Evolutionary conservation across 2,113 vertebrate genomes (phyloP), one percentile per base, ranked within the genome.

Genomic region (Bos indicus): DNA sequence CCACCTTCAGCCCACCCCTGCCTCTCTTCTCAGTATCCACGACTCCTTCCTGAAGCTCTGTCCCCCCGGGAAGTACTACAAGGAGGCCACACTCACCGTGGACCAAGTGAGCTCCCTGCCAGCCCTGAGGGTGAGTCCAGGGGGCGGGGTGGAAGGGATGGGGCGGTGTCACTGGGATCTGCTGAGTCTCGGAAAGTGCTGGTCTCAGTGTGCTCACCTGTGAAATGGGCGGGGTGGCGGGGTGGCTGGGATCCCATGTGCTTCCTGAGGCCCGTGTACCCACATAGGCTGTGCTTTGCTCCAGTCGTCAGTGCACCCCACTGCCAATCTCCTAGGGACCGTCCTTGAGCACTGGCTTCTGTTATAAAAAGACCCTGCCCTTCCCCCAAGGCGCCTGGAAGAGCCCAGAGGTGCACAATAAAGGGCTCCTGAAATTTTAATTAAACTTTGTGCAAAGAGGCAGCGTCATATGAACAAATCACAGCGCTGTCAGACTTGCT

Each of bases 71-170:
- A 98, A 97, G 93, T 54, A 90, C 90, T 97, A 98, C 88, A 98
- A 98, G 77, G 98, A 98, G 62, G 98, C 54, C 6, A 98, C 91
- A 0, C 87, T 98, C 90, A 98, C 98, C 54, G 33, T 40, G 54
- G 96, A 98, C 56, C 98, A 98, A 81, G 94, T 98, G 95, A 97
- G 97, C 83, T 98, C 98, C 54, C 96, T 98, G 84, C 98, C 98
- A 0, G 98, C 98, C 23, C 92, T 98, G 94, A 91, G 98, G 96
- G 98, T 98, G 90, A 98, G 98, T 97, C 28, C 6, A 4, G 56
- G 64, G n/a, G 48, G 23, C 1, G 6, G 74, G 57, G 40, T 17
- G 48, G 11, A 19, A 4, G 4, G 30, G 46, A 11, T 2, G 33
- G 17, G 43, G 54, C 1, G 0, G 7, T 14, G 19, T 25, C 80